Evolutionary conservation across 2,797 vertebrate species (phyloP).

Genomic region (Ispidina picta): DNA sequence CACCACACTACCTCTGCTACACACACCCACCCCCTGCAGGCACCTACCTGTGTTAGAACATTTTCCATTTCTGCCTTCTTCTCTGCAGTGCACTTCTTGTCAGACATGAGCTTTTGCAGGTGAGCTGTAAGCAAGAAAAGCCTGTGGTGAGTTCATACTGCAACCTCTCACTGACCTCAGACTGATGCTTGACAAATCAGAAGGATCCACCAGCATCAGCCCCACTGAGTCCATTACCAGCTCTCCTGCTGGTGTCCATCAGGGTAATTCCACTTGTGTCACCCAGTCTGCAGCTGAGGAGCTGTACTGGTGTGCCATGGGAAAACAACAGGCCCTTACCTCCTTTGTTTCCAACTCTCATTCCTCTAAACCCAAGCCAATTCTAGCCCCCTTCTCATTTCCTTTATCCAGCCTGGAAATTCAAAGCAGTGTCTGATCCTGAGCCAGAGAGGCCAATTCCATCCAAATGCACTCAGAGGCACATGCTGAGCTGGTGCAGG

Average conservation of each 20-base stretch:
- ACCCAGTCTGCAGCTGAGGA: background rate
- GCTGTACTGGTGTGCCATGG: background rate
- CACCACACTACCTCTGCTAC: rapidly evolving
- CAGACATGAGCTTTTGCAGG: conserved; percentile 96
- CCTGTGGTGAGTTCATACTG: background rate
- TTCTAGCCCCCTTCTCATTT: background rate
- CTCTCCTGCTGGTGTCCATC: background rate
- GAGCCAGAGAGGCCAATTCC: background rate
- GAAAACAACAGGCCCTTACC: background rate
- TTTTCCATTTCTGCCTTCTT: conserved; percentile 94
- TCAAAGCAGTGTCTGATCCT: background rate
- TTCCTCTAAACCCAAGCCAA: background rate
- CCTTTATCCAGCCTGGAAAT: background rate
- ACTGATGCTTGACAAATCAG: background rate
- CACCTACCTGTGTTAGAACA: conserved; percentile 89
- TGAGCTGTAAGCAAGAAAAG: conserved; percentile 81
- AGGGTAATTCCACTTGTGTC: background rate
- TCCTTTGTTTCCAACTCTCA: background rate
- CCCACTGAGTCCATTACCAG: background rate
- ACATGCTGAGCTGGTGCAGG: background rate
- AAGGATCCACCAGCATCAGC: background rate
- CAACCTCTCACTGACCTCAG: background rate
- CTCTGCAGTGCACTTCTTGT: conserved; percentile 93
- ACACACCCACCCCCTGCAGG: background rate
- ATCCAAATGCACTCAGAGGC: background rate